phyloP scores from a whole-genome alignment of 2,888 invertebrate genomes.

The Lottia gigantea region DNA sequence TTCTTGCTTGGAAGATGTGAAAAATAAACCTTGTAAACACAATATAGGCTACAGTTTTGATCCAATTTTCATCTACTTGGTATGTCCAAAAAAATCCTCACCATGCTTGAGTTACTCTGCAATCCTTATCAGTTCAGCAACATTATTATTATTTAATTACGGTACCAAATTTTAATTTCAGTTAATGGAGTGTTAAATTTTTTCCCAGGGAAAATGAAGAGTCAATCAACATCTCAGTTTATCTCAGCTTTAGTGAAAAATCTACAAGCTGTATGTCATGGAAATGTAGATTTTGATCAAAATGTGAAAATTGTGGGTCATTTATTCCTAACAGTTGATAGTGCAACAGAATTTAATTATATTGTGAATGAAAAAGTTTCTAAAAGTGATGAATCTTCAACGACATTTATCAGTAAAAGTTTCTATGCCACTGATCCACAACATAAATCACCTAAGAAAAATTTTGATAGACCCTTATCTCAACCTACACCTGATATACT shows the following conservation, averaged over 20 bases:
- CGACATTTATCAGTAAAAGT: constrained; percentile 10
- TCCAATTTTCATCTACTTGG: too few species aligned
- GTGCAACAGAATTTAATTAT: constrained; percentile 2
- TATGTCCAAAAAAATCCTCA: too few species aligned
- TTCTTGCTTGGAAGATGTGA: too few species aligned
- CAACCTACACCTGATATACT: neutral
- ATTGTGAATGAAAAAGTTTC: constrained; percentile 5
- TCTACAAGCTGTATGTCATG: constrained; percentile 1
- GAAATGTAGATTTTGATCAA: neutral
- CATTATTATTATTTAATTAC: too few species aligned
- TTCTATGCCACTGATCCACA: constrained; percentile 7
- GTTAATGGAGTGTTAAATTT: too few species aligned
- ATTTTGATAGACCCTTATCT: neutral
- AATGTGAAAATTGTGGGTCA: constrained; percentile 6
- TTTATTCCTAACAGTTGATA: neutral
- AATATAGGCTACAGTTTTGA: too few species aligned
- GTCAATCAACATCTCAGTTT: neutral
- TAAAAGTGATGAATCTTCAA: constrained; percentile 5
- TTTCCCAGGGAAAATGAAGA: neutral
- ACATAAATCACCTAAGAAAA: constrained; percentile 3
- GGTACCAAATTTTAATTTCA: too few species aligned
- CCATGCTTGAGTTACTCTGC: too few species aligned
- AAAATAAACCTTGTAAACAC: too few species aligned
- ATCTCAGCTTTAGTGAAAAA: neutral
- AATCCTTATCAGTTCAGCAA: too few species aligned